Percentiles rank a stretch among this genome's conserved stretches.
Evolutionary conservation across 2,113 vertebrate species (phyloP).

Genomic region (Macquaria ambigua): DNA sequence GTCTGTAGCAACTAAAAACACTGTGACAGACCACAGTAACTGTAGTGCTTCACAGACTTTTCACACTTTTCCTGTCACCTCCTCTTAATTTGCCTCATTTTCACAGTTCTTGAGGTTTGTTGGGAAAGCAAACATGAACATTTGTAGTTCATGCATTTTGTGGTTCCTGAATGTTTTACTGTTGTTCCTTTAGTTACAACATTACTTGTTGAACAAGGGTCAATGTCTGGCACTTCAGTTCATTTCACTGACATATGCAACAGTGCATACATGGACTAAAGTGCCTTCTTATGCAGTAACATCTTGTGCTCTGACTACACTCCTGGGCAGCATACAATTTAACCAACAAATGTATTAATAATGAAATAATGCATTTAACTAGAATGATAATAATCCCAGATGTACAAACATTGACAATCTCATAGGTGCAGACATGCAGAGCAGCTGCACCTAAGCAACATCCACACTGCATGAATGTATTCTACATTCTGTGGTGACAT

Average conservation of each 20-base stretch:
- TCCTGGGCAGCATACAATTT: background rate
- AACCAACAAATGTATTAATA: background rate
- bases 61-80: conserved; percentile 30
- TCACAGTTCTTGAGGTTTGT: conserved; percentile 11
- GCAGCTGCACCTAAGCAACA: background rate
- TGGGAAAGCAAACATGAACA: conserved; percentile 14
- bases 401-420: background rate
- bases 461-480: background rate
- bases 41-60: background rate
- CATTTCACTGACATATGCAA: background rate
- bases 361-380: background rate
- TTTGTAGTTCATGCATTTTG: background rate
- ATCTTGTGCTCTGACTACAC: background rate
- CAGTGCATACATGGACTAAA: background rate
- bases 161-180: background rate
- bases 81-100: conserved; percentile 17
- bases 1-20: background rate
- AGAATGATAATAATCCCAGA: background rate
- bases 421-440: background rate
- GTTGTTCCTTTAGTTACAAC: background rate
- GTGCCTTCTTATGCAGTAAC: background rate
- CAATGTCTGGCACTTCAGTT: background rate
- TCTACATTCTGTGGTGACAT: background rate
- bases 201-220: background rate
- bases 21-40: background rate